phyloP scores from a whole-genome alignment of 2,888 invertebrate genomes.

The Petrolisthes cinctipes region DNA sequence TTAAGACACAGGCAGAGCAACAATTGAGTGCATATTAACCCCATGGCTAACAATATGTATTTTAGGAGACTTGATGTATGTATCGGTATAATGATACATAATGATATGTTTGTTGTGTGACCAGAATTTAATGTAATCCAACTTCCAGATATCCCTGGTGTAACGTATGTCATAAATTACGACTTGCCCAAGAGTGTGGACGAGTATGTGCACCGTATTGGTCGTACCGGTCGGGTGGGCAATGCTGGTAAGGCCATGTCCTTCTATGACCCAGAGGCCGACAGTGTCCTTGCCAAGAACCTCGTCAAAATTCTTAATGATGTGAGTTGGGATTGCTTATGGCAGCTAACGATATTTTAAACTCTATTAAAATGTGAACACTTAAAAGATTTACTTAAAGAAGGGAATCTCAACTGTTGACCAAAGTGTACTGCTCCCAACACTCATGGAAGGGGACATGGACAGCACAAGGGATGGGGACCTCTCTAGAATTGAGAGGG shows the following conservation, averaged over 20 bases:
- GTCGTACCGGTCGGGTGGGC: slow-evolving; percentile 73
- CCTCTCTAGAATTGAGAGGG: too few species aligned
- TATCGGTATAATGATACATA: background rate
- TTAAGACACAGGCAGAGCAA: too few species aligned
- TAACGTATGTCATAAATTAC: slow-evolving; percentile 75
- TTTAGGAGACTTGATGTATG: background rate
- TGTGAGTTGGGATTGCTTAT: slow-evolving; percentile 20
- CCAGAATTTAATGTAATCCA: background rate
- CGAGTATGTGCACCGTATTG: slow-evolving; percentile 73
- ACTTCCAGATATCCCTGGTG: slow-evolving; percentile 82
- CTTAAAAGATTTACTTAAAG: too few species aligned
- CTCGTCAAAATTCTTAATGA: slow-evolving; percentile 81
- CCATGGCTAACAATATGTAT: too few species aligned
- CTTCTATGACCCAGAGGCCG: slow-evolving; percentile 77
- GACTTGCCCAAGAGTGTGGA: slow-evolving; percentile 72
- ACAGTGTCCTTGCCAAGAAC: slow-evolving; percentile 76
- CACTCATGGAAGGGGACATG: too few species aligned
- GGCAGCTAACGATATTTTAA: background rate
- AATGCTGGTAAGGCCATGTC: slow-evolving; percentile 71
- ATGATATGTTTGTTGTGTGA: background rate
- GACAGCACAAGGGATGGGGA: too few species aligned
- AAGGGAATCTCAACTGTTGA: too few species aligned
- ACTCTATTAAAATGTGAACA: too few species aligned
- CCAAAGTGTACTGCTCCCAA: too few species aligned
- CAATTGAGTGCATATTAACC: too few species aligned